Conservation (phyloP, 1,140 invertebrate species). For the Penaeus vannamei region DNA sequence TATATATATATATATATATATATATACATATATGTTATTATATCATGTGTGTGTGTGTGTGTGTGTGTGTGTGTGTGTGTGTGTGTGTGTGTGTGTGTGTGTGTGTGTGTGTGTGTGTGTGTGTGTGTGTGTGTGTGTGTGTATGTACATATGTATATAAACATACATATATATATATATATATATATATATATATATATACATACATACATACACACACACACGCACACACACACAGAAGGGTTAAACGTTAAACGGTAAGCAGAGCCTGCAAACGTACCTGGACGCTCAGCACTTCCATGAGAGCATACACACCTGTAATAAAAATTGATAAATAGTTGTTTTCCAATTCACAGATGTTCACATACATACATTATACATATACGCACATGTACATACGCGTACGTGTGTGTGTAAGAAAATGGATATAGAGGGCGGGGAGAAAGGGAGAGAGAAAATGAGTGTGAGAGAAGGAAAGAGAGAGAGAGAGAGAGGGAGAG, state of each 20-base stretch:
- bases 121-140: background rate
- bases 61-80: too few relatives aligned
- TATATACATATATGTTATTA: background rate
- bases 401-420: too few relatives aligned
- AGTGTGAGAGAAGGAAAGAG: too few relatives aligned
- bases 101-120: constrained; percentile 2
- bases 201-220: too few relatives aligned
- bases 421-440: too few relatives aligned
- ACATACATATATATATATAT: background rate
- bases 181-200: background rate
- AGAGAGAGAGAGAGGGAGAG: too few relatives aligned
- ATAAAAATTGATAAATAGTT: background rate
- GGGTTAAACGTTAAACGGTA: too few relatives aligned
- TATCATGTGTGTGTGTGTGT: background rate
- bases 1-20: background rate
- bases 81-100: background rate
- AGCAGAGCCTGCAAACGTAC: background rate
- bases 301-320: constrained; percentile 58
- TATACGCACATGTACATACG: too few relatives aligned
- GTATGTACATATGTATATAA: too few relatives aligned
- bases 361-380: background rate
- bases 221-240: too few relatives aligned
- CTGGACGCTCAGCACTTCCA: constrained; percentile 50
- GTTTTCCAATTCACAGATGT: background rate
- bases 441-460: too few relatives aligned